Percentiles rank a stretch among this genome's conserved stretches.
Evolutionary conservation across 2,797 vertebrate genomes (phyloP).

Genomic region (Bucorvus abyssinicus): DNA sequence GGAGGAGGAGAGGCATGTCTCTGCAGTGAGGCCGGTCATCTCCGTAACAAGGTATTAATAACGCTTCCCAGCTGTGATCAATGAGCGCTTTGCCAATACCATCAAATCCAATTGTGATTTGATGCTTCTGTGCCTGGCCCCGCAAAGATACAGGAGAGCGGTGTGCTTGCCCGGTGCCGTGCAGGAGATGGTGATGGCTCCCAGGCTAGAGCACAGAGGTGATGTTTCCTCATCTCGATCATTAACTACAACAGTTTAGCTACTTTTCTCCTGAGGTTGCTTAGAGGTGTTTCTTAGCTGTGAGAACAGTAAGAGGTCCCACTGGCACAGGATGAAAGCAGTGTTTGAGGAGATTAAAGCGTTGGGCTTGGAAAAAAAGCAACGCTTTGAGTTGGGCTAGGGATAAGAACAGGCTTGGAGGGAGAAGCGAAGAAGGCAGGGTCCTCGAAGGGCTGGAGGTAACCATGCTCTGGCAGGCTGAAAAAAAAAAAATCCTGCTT

Average conservation of each 20-base stretch:
- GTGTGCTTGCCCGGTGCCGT: background rate
- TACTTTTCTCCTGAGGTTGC: background rate
- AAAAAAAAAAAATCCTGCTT: background rate
- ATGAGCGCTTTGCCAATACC: background rate
- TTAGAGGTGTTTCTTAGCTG: background rate
- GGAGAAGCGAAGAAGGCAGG: background rate
- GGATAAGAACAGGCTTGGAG: background rate
- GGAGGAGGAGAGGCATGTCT: background rate
- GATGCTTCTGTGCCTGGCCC: background rate
- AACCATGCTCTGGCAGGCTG: background rate
- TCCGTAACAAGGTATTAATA: background rate
- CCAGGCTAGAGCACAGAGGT: background rate
- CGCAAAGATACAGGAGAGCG: background rate
- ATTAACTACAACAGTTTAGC: background rate
- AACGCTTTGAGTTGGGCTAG: background rate
- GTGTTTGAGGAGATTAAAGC: constrained; percentile 8
- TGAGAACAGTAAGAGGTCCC: background rate
- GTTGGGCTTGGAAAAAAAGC: background rate
- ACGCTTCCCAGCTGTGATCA: background rate
- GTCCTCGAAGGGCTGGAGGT: background rate
- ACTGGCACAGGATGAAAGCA: constrained; percentile 17
- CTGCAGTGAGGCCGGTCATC: background rate
- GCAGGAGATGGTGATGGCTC: background rate
- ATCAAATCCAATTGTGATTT: background rate
- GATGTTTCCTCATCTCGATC: background rate